Conservation (phyloP, 2,888 invertebrate species). For the Flabesymbios commensalis region DNA sequence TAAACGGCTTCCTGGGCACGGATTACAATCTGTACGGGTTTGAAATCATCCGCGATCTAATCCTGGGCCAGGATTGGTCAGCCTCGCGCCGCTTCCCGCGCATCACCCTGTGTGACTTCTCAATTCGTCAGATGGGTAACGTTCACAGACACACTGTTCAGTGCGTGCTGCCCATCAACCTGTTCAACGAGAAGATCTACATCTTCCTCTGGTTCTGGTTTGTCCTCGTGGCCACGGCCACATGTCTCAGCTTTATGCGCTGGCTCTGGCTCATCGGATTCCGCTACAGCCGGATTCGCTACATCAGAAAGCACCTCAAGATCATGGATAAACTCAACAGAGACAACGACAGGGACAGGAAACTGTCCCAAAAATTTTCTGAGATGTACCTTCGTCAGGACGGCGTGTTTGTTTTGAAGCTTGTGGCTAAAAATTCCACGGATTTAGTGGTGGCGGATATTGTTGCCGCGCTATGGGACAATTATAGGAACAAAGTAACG, state of each 20-base stretch:
- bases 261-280: constrained; percentile 62
- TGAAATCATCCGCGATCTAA: constrained; percentile 62
- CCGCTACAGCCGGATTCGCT: constrained; percentile 57
- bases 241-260: constrained; percentile 60
- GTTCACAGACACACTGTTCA: constrained; percentile 62
- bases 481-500: constrained; percentile 37
- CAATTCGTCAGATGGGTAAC: constrained; percentile 59
- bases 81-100: constrained; percentile 59
- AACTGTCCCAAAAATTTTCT: constrained; percentile 38
- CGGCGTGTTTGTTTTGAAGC: constrained; percentile 38
- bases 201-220: constrained; percentile 66
- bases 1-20: constrained; percentile 64
- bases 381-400: constrained; percentile 39
- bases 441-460: constrained; percentile 40
- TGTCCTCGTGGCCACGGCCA: constrained; percentile 62
- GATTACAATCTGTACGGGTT: constrained; percentile 62
- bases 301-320: constrained; percentile 62
- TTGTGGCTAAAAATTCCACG: constrained; percentile 41
- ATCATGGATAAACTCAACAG: constrained; percentile 54
- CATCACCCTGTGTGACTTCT: constrained; percentile 61
- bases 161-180: constrained; percentile 56
- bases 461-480: constrained; percentile 40
- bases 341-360: constrained; percentile 36
- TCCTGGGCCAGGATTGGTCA: constrained; percentile 57
- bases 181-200: constrained; percentile 57